Evolutionary conservation across 2,797 vertebrate species (phyloP).

Genomic region (Tinamus major): DNA sequence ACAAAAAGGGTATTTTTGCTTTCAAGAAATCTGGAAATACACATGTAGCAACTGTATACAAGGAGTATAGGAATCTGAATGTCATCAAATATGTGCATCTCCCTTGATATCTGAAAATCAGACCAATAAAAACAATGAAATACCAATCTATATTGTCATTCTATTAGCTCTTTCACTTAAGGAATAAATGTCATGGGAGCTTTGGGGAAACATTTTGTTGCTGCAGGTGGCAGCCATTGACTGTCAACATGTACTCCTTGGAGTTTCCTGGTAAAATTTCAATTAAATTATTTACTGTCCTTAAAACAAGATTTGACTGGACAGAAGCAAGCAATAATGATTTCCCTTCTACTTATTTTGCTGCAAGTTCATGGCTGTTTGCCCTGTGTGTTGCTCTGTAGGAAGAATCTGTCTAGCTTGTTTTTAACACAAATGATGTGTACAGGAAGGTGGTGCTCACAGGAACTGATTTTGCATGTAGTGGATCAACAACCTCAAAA

Average conservation of each 20-base stretch:
- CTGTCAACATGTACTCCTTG: neutral
- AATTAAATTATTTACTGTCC: neutral
- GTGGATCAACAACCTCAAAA: neutral
- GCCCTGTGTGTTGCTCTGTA: neutral
- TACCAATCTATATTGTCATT: neutral
- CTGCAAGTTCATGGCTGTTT: neutral
- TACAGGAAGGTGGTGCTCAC: neutral
- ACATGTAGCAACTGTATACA: neutral
- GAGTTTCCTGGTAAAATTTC: neutral
- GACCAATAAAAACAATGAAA: neutral
- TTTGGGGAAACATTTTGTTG: accelerated
- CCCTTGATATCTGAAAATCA: neutral
- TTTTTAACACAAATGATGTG: neutral
- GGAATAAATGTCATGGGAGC: neutral
- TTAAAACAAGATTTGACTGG: neutral
- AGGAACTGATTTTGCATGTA: neutral
- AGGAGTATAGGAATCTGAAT: neutral
- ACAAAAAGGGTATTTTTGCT: neutral
- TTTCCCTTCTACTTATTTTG: neutral
- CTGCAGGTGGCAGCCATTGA: neutral
- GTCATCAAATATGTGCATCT: neutral
- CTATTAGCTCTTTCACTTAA: neutral
- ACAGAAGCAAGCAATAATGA: neutral
- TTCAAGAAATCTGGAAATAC: neutral
- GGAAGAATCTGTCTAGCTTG: neutral